These are phyloP conservation scores for Lysandra coridon DNA, from an alignment of 2,888 invertebrate species.

Conservation along the genomic window DNA sequence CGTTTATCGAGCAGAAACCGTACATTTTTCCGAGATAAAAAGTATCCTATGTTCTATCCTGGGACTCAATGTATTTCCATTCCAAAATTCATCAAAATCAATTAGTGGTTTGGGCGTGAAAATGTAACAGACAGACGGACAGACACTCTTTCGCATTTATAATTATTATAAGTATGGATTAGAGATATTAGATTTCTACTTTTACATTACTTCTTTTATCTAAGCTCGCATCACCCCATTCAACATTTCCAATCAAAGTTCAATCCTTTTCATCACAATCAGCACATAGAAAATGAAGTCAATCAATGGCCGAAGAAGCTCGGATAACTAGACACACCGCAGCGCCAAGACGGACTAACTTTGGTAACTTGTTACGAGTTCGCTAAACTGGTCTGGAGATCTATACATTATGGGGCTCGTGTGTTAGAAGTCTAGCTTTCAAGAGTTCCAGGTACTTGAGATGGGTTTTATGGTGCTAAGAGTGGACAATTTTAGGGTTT, in stretches of 20 bases:
- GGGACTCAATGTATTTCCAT: no score
- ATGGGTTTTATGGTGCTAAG: not conserved
- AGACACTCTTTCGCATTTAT: no score
- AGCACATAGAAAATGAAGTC: constrained; percentile 9
- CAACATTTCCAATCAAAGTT: constrained; percentile 1
- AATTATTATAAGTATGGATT: no score
- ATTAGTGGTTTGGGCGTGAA: no score
- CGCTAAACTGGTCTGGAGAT: constrained; percentile 24
- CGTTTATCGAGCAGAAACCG: no score
- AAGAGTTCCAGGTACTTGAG: not conserved
- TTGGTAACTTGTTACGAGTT: constrained; percentile 32
- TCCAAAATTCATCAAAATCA: no score
- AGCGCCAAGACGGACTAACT: constrained; percentile 32
- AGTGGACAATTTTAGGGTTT: not conserved
- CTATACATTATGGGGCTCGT: constrained; percentile 25
- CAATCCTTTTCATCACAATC: constrained; percentile 14
- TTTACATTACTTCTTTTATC: not conserved
- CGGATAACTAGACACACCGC: constrained; percentile 33
- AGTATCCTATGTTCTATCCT: no score
- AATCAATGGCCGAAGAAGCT: constrained; percentile 27
- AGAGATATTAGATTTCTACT: not conserved
- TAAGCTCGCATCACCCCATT: not conserved
- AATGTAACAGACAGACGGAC: no score
- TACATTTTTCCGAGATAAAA: no score
- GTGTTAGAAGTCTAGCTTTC: not conserved